phyloP scores from a whole-genome alignment of 2,888 invertebrate species.

The Yponomeuta evonymella region DNA sequence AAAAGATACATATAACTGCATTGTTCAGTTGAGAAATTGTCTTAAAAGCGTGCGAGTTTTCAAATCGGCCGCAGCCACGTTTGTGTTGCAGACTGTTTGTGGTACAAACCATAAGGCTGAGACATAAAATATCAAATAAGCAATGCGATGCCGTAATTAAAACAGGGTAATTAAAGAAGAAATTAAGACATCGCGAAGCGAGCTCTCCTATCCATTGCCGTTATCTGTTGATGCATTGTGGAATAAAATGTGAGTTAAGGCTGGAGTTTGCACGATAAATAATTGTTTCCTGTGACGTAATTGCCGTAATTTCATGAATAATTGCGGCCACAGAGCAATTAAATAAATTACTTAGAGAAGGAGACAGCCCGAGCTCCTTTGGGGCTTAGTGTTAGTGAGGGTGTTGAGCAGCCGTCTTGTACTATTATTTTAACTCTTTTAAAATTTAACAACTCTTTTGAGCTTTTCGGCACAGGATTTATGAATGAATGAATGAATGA shows the following conservation, averaged over 20 bases:
- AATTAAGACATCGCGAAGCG: slow-evolving; percentile 2
- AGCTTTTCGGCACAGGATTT: not conserved
- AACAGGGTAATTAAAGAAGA: not conserved
- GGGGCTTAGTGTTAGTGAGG: slow-evolving; percentile 69
- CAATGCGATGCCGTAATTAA: slow-evolving; percentile 3
- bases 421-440: slow-evolving; percentile 15
- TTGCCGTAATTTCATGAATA: slow-evolving; percentile 77
- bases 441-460: slow-evolving; percentile 11
- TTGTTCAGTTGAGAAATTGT: no score
- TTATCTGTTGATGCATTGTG: slow-evolving; percentile 66
- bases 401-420: slow-evolving; percentile 31
- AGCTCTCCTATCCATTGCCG: slow-evolving; percentile 37
- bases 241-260: slow-evolving; percentile 73
- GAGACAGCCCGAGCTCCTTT: slow-evolving; percentile 66
- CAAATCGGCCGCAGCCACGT: no score
- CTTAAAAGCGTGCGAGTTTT: no score
- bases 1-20: no score
- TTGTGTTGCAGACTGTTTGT: no score
- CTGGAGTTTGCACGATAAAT: slow-evolving; percentile 74
- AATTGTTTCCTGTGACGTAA: slow-evolving; percentile 73
- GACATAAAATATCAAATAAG: not conserved
- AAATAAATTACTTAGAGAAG: slow-evolving; percentile 68
- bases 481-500: not conserved
- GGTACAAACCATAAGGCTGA: no score
- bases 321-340: slow-evolving; percentile 75